Evolutionary conservation across 2,888 invertebrate genomes (phyloP), one percentile per base, ranked within the genome.

Genomic region (Epinotia nisella): DNA sequence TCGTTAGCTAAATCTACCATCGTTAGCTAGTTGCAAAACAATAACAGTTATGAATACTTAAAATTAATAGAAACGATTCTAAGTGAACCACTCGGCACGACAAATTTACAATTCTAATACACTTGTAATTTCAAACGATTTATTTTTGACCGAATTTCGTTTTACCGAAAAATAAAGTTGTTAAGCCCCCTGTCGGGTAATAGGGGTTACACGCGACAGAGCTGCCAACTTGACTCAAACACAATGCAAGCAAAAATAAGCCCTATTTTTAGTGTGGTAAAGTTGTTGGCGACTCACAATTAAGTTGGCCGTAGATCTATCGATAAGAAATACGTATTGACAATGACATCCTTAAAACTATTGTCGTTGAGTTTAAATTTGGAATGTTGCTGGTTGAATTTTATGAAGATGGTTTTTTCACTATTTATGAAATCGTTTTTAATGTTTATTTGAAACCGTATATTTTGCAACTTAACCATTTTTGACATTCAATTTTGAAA

Each of bases 141-240:
- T 88, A 87, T 87, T 84, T 86, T 84, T 85, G 84, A 72, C 75
- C 72, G 70, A 70, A 76, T 84, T 86, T 83, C 81, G 82, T 83
- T 85, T 86, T 85, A 85, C 85, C 84, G 84, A 89, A 89, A 87
- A 88, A 91, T 91, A 88, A 88, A 91, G 91, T 90, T 89, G 90
- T 91, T 89, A 87, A 83, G 82, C 79, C 75, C 75, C 76, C 74
- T 71, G 76, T 82, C 76, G 78, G 79, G 79, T 82, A 81, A 84
- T 84, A 81, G 84, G 85, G 85, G 84, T 82, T 78, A 74, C 91
- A 91, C 90, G 90, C 90, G 88, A 91, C 85, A 79, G 78, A 41
- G 2, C 39, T 66, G n/a, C 81, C 82, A 66, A 66, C 66, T 66
- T 41, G 56, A 41, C 66, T 24, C 41, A 10, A 24, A 9, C 10